Conservation (phyloP, 2,113 vertebrate species). For the Percopsis transmontana region DNA sequence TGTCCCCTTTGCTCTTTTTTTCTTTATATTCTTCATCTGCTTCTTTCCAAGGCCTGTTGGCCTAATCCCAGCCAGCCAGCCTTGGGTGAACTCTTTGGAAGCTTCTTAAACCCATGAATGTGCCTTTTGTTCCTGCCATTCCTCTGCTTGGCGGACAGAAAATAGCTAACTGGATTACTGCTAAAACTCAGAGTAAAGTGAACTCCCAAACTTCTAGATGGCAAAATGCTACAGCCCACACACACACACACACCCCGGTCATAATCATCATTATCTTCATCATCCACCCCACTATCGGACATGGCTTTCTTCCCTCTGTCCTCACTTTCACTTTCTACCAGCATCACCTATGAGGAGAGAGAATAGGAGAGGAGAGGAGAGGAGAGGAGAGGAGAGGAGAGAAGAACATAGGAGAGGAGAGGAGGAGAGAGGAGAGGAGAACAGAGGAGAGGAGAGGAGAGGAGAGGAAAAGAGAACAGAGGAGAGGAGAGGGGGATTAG, state of each 20-base stretch:
- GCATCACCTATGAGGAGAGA: too few relatives aligned
- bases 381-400: too few relatives aligned
- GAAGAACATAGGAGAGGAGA: constrained; percentile 55
- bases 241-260: neutral
- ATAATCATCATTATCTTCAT: constrained; percentile 55
- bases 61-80: constrained; percentile 81
- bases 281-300: constrained; percentile 65
- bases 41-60: constrained; percentile 76
- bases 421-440: constrained; percentile 46
- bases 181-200: constrained; percentile 85
- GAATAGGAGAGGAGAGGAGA: too few relatives aligned
- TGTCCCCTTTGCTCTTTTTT: constrained; percentile 22
- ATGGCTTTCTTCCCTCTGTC: constrained; percentile 31
- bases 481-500: constrained; percentile 71
- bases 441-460: constrained; percentile 51
- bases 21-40: constrained; percentile 66
- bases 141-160: constrained; percentile 85
- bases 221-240: constrained; percentile 62
- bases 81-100: constrained; percentile 83
- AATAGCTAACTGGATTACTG: constrained; percentile 87
- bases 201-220: constrained; percentile 83
- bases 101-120: constrained; percentile 85
- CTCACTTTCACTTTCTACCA: neutral
- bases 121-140: constrained; percentile 83
- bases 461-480: constrained; percentile 47